phyloP scores from a whole-genome alignment of 1,140 invertebrate genomes.

The Apis cerana region DNA sequence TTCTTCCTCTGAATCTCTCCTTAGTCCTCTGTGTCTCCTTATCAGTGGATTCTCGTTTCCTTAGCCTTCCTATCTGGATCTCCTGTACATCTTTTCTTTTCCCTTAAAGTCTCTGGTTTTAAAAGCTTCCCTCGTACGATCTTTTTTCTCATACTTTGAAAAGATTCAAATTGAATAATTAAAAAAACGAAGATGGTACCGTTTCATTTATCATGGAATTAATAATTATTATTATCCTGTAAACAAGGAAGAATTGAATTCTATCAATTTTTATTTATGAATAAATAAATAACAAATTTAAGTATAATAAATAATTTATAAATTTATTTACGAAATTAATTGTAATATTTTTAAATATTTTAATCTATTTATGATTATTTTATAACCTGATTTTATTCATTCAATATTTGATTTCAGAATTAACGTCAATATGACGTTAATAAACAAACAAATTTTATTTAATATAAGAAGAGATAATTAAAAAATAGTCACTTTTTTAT shows the following conservation, averaged over 20 bases:
- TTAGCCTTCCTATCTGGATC: not conserved
- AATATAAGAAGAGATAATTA: not conserved
- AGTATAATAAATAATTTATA: no score
- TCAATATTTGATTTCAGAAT: no score
- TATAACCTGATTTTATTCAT: no score
- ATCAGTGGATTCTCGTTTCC: not conserved
- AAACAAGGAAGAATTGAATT: not conserved
- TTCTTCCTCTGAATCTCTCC: not conserved
- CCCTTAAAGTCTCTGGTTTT: not conserved
- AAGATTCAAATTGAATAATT: constrained; percentile 39
- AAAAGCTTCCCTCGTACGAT: not conserved
- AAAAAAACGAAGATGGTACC: not conserved
- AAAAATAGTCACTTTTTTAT: not conserved
- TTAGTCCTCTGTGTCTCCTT: not conserved
- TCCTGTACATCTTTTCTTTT: not conserved
- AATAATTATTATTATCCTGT: not conserved
- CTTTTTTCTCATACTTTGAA: not conserved
- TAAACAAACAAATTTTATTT: not conserved
- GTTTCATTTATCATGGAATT: constrained; percentile 11
- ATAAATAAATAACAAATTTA: no score
- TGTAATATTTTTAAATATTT: no score
- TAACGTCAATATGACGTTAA: not conserved
- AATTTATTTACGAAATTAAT: no score
- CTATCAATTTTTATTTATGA: no score
- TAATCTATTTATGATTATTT: no score